A percentile compares a stretch with the other conserved stretches of the same genome.
These are phyloP conservation scores for Heptranchias perlo DNA, from an alignment of 2,113 vertebrate species.

Conservation along the genomic window DNA sequence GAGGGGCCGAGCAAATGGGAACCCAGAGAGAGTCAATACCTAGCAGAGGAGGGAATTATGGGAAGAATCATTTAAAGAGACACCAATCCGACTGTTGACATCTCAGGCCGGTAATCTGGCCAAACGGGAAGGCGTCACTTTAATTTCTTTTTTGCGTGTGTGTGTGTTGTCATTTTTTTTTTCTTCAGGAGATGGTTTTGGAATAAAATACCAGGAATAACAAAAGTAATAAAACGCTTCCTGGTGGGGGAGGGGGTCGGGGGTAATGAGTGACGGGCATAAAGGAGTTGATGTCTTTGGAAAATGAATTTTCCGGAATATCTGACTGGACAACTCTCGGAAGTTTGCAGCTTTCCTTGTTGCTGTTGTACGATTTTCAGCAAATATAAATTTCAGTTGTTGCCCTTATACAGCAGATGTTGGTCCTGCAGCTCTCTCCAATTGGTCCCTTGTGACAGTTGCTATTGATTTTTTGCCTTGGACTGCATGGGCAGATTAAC, in stretches of 20 bases:
- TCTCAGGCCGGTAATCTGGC: neutral
- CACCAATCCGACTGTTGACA: neutral
- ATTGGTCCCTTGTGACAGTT: slow-evolving; percentile 60
- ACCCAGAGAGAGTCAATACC: neutral
- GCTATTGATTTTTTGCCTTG: slow-evolving; percentile 56
- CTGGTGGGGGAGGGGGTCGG: neutral
- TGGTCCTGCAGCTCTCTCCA: slow-evolving; percentile 54
- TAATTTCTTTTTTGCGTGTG: neutral
- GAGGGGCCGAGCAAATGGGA: neutral
- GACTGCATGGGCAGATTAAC: slow-evolving; percentile 49
- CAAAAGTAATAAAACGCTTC: neutral
- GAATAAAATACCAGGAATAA: neutral
- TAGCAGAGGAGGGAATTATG: neutral
- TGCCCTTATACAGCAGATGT: slow-evolving; percentile 52
- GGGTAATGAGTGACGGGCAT: neutral
- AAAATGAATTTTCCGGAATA: slow-evolving; percentile 46
- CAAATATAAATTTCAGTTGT: slow-evolving; percentile 55
- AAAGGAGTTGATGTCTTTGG: neutral
- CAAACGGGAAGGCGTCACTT: neutral
- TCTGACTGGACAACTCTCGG: slow-evolving; percentile 45
- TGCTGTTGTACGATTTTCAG: slow-evolving; percentile 4
- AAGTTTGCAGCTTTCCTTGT: slow-evolving; percentile 48
- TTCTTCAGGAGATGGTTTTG: neutral
- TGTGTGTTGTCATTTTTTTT: neutral
- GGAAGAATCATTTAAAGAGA: neutral